phyloP scores from a whole-genome alignment of 2,797 vertebrate species.

The Setipinna tenuifilis region DNA sequence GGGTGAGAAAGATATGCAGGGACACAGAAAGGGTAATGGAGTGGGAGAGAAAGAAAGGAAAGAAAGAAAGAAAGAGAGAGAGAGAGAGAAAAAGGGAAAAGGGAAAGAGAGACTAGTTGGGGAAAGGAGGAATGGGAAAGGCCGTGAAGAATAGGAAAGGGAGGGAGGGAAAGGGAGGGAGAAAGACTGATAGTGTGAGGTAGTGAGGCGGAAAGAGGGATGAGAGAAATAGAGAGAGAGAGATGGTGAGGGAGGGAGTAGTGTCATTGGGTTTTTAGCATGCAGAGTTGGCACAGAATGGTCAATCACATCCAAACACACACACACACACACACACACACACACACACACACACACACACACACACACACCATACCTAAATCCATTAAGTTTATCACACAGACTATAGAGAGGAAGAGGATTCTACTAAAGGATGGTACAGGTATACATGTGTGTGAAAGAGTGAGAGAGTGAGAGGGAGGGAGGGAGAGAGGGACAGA shows the following conservation, averaged over 20 bases:
- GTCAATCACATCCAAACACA: background rate
- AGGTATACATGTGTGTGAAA: background rate
- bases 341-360: background rate
- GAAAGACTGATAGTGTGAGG: background rate
- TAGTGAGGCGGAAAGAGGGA: background rate
- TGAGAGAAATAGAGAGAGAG: background rate
- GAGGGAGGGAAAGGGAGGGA: slow-evolving; percentile 2
- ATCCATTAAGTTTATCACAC: background rate
- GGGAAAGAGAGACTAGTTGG: background rate
- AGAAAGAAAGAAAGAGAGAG: background rate
- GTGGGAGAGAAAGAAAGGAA: background rate
- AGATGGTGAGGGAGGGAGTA: background rate
- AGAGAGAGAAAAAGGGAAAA: background rate
- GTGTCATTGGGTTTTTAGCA: slow-evolving; percentile 40
- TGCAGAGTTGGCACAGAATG: slow-evolving; percentile 8
- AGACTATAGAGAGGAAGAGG: background rate
- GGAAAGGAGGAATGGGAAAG: background rate
- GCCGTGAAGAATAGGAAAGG: too few species aligned
- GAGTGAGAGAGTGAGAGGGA: background rate
- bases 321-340: too few species aligned
- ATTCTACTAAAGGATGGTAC: background rate
- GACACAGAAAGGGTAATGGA: background rate
- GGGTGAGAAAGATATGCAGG: background rate
- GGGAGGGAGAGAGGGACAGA: background rate
- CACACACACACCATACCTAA: background rate